Percentiles rank a stretch among this genome's conserved stretches.
These are phyloP conservation scores for Oligia strigilis DNA, from an alignment of 2,888 invertebrate species.

Conservation along the genomic window DNA sequence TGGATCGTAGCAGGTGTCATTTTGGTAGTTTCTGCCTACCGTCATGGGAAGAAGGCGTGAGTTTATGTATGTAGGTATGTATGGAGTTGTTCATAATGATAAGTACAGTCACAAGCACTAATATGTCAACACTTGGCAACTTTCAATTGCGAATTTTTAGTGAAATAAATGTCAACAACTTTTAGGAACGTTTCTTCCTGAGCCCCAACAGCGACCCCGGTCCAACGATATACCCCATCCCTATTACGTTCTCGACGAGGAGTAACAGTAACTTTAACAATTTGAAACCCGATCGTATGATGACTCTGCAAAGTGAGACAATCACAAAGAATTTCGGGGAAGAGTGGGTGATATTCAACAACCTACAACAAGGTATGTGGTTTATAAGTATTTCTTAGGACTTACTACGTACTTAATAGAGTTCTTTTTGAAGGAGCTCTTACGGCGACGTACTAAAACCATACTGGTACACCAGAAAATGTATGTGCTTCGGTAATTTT, in stretches of 20 bases:
- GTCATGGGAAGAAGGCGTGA: too few species aligned
- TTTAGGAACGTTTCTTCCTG: conserved; percentile 90
- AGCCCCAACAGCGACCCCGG: conserved; percentile 78
- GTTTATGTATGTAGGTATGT: too few species aligned
- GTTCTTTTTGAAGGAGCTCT: not conserved
- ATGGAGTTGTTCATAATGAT: too few species aligned
- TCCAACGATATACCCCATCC: conserved; percentile 84
- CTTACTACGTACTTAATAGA: not conserved
- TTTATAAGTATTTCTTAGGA: not conserved
- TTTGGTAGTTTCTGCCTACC: too few species aligned
- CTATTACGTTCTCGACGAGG: conserved; percentile 83
- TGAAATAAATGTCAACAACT: conserved; percentile 14
- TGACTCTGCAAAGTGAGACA: conserved; percentile 81
- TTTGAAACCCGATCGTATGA: conserved; percentile 84
- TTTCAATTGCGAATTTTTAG: too few species aligned
- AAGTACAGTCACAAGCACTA: too few species aligned
- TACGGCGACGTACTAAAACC: not conserved
- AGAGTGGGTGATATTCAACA: conserved; percentile 92
- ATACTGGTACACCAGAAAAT: not conserved
- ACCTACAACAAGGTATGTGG: conserved; percentile 91
- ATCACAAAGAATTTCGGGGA: conserved; percentile 74
- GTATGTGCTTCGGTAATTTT: not conserved
- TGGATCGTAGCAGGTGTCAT: too few species aligned
- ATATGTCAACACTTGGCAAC: too few species aligned
- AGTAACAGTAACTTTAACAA: conserved; percentile 78